These are phyloP conservation scores for Galerucella nymphaeae DNA, from an alignment of 2,888 invertebrate species.

Conservation along the genomic window DNA sequence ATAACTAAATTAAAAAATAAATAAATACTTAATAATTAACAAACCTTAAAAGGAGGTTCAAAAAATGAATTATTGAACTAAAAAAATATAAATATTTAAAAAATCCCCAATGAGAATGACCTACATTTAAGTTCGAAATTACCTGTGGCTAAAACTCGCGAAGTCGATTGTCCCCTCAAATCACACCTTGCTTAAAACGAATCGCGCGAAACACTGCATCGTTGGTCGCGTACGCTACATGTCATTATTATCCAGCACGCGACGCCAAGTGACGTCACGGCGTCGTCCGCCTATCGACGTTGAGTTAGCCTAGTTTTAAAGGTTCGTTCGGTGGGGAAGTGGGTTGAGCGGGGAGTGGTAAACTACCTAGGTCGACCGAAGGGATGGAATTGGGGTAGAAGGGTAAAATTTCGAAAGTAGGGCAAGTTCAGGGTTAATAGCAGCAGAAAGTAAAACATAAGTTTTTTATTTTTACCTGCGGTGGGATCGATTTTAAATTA, in stretches of 20 bases:
- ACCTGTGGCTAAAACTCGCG: slow-evolving; percentile 8
- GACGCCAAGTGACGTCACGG: slow-evolving; percentile 39
- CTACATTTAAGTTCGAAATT: background rate
- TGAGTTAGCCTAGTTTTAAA: slow-evolving; percentile 16
- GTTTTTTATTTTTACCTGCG: background rate
- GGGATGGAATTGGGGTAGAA: slow-evolving; percentile 8
- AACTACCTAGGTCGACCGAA: slow-evolving; percentile 8
- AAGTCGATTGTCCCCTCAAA: slow-evolving; percentile 9
- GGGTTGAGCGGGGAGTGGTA: background rate
- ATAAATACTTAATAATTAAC: background rate
- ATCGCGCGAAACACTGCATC: slow-evolving; percentile 38
- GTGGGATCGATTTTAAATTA: too few relatives aligned
- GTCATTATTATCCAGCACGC: slow-evolving; percentile 38
- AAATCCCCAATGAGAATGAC: background rate
- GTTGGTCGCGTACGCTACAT: slow-evolving; percentile 18
- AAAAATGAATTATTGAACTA: too few relatives aligned
- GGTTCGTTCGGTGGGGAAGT: background rate
- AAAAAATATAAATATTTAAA: background rate
- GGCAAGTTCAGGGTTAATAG: slow-evolving; percentile 15
- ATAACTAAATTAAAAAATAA: too few relatives aligned
- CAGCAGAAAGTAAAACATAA: background rate
- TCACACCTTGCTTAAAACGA: slow-evolving; percentile 29
- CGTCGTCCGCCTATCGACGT: slow-evolving; percentile 17
- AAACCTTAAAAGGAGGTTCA: background rate
- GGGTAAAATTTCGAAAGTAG: background rate